phyloP scores from a whole-genome alignment of 2,888 invertebrate species.

The Acanthosepion lycidas region DNA sequence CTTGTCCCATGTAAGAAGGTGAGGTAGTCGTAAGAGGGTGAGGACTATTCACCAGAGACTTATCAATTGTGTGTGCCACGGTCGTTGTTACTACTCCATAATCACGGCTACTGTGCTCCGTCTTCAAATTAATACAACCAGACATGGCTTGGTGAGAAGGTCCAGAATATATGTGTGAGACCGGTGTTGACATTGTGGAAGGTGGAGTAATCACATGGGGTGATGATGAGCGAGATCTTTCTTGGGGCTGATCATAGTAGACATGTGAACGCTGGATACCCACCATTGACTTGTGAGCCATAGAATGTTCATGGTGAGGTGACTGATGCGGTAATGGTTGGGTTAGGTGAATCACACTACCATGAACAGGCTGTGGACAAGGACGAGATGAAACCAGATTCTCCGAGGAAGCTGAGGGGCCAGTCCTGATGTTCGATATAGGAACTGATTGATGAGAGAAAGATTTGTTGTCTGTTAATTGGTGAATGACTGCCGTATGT shows the following conservation, averaged over 20 bases:
- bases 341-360: constrained; percentile 40
- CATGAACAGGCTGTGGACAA: constrained; percentile 39
- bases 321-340: constrained; percentile 34
- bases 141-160: constrained; percentile 24
- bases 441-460: constrained; percentile 37
- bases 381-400: constrained; percentile 25
- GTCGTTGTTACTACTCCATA: constrained; percentile 38
- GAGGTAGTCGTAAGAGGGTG: constrained; percentile 34
- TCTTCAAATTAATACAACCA: constrained; percentile 41
- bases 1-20: constrained; percentile 40
- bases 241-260: constrained; percentile 15
- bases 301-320: constrained; percentile 15
- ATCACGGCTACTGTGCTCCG: constrained; percentile 34
- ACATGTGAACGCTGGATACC: constrained; percentile 37
- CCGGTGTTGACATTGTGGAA: background rate
- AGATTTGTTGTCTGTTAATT: background rate
- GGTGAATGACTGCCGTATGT: constrained; percentile 41
- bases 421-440: constrained; percentile 36
- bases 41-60: constrained; percentile 16
- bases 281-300: constrained; percentile 42
- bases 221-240: constrained; percentile 17
- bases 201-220: constrained; percentile 41
- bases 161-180: constrained; percentile 41
- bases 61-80: constrained; percentile 33
- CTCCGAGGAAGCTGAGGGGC: constrained; percentile 38